Evolutionary conservation across 1,140 invertebrate genomes (phyloP), one percentile per base, ranked within the genome.

Genomic region (Caerostris darwini): DNA sequence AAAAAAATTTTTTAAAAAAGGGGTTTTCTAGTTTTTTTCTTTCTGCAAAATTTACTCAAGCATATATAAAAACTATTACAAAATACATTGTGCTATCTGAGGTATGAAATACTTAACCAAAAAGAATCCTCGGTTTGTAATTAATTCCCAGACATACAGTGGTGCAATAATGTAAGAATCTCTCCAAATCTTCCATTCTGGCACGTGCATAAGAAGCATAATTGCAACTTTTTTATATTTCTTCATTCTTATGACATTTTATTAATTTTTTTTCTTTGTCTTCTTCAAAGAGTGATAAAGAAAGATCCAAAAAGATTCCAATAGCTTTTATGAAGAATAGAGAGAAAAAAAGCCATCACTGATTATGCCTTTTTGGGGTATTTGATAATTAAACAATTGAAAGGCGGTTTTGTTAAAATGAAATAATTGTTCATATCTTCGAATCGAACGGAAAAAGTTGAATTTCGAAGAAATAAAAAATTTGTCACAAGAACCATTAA

Each of bases 301-400:
- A 77, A 53, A 34, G 34, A 34, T 34, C 34, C 34, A 34, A 34
- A 34, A 34, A 34, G 7, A 77, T 77, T 77, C 53, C 8, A 77
- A 50, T 77, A 10, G 7, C 50, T 53, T 34, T 34, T 5, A 5
- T 53, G 19, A 12, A 77, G 50, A 12, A 10, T 10, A 4, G 50
- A 77, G 3, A 8, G 5, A 77, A 77, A 53, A 8, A 77, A 77
- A 8, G 4, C 34, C 5, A 5, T 50, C 10, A 34, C 71, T 77
- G 61, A 88, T 67, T 88, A 67, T 54, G 53, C 61, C 86, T 88
- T 88, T 88, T 58, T 19, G 61, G 58, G 53, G 86, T 88, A 34
- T 53, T 88, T 64, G 58, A 88, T 88, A 88, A 88, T 88, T 88
- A 67, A 88, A 88, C 86, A 88, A 88, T 88, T 88, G 86, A 50